Evolutionary conservation across 2,888 invertebrate species (phyloP).

Genomic region (Bellardia pandia): DNA sequence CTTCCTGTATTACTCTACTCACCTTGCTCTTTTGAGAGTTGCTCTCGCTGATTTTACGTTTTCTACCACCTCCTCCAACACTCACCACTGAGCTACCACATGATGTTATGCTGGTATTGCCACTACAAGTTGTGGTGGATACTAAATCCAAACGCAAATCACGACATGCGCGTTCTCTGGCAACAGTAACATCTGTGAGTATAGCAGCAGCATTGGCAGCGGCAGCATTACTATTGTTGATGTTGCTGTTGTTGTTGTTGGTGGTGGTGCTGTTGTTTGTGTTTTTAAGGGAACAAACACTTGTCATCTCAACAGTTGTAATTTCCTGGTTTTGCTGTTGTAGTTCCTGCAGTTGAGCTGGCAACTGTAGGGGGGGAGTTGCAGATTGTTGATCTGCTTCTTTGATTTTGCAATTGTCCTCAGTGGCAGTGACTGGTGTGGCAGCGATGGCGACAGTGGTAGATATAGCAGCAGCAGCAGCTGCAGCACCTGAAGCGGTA

Average conservation of each 20-base stretch:
- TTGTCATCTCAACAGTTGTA: slow-evolving; percentile 70
- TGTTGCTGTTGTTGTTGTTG: background rate
- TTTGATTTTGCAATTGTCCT: slow-evolving; percentile 22
- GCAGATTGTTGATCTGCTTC: background rate
- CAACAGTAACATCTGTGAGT: slow-evolving; percentile 44
- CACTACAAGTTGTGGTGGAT: slow-evolving; percentile 74
- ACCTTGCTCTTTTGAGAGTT: slow-evolving; percentile 83
- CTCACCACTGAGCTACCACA: slow-evolving; percentile 78
- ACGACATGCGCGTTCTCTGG: slow-evolving; percentile 79
- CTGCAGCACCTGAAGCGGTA: background rate
- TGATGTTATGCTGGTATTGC: slow-evolving; percentile 74
- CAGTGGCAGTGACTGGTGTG: slow-evolving; percentile 46
- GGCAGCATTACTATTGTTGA: background rate
- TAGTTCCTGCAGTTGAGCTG: slow-evolving; percentile 39
- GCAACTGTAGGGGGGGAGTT: slow-evolving; percentile 23
- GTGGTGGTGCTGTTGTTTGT: background rate
- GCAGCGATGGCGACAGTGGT: slow-evolving; percentile 30
- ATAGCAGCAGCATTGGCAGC: slow-evolving; percentile 2
- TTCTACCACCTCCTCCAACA: slow-evolving; percentile 77
- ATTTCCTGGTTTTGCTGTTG: slow-evolving; percentile 45
- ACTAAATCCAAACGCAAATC: slow-evolving; percentile 83
- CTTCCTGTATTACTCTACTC: slow-evolving; percentile 55
- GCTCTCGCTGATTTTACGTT: slow-evolving; percentile 83
- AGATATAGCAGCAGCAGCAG: background rate
- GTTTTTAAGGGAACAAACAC: background rate